Percentiles rank a stretch among this genome's conserved stretches.
Evolutionary conservation across 2,888 invertebrate genomes (phyloP).

Genomic region (Scelioninae gen. 2): DNA sequence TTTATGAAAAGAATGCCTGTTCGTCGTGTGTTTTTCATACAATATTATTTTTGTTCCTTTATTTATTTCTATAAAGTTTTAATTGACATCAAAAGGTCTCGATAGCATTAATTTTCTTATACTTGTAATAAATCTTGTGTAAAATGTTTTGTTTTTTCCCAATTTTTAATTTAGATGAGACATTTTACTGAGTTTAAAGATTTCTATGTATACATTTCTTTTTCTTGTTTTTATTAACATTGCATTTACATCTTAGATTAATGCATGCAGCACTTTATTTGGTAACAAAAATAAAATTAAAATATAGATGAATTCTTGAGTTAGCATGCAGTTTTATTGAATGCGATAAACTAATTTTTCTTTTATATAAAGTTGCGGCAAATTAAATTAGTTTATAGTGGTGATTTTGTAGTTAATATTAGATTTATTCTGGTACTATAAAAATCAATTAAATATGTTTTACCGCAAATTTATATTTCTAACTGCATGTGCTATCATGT

Average conservation of each 20-base stretch:
- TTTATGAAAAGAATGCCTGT: conserved; percentile 36
- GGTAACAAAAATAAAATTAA: conserved; percentile 11
- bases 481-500: conserved; percentile 22
- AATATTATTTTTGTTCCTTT: conserved; percentile 47
- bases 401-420: too few species aligned
- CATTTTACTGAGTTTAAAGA: background rate
- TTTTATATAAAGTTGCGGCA: conserved; percentile 25
- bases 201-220: conserved; percentile 2
- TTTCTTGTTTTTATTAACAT: conserved; percentile 15
- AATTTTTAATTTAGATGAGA: background rate
- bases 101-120: conserved; percentile 6
- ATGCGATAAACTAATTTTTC: conserved; percentile 12
- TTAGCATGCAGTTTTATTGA: conserved; percentile 43
- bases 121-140: conserved; percentile 6
- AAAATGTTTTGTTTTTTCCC: conserved; percentile 5
- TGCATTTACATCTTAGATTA: conserved; percentile 41
- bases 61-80: conserved; percentile 5
- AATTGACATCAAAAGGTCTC: conserved; percentile 13
- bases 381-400: background rate
- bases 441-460: too few species aligned
- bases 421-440: too few species aligned
- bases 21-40: conserved; percentile 63
- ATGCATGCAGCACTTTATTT: conserved; percentile 44
- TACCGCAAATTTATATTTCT: conserved; percentile 29
- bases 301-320: conserved; percentile 10